Evolutionary conservation across 1,140 invertebrate genomes (phyloP).

Genomic region (Chlorops oryzae): DNA sequence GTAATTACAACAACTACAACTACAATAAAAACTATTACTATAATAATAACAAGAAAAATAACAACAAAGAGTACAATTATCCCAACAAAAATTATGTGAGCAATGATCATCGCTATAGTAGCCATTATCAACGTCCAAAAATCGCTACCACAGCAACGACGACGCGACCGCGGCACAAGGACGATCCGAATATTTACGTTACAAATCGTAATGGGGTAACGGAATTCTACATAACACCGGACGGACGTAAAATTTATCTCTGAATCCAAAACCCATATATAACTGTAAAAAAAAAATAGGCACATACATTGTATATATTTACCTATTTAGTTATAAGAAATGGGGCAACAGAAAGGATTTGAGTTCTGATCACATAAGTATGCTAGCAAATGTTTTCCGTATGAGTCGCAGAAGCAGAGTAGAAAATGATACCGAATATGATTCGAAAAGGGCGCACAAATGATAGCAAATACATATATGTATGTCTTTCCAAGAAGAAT

Average conservation of each 20-base stretch:
- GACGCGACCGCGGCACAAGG: constrained; percentile 21
- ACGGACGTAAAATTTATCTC: constrained; percentile 40
- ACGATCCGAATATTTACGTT: constrained; percentile 42
- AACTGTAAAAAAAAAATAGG: neutral
- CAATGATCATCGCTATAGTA: constrained; percentile 36
- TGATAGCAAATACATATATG: no score
- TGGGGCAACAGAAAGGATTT: no score
- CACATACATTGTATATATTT: neutral
- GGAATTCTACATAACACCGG: constrained; percentile 39
- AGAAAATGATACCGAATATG: no score
- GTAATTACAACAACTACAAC: no score
- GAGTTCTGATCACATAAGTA: no score
- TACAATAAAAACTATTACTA: no score
- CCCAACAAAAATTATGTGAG: constrained; percentile 34
- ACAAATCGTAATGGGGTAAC: constrained; percentile 41
- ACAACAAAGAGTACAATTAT: no score
- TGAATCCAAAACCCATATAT: constrained; percentile 7
- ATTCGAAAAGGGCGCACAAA: no score
- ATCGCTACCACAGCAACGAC: constrained; percentile 10
- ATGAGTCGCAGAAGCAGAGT: no score
- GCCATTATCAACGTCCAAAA: constrained; percentile 25
- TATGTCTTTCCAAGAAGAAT: no score
- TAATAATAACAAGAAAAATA: no score
- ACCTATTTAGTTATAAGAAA: neutral
- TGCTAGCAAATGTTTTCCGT: no score